Conservation (phyloP, 2,888 invertebrate genomes). For the Eristalinus aeneus region DNA sequence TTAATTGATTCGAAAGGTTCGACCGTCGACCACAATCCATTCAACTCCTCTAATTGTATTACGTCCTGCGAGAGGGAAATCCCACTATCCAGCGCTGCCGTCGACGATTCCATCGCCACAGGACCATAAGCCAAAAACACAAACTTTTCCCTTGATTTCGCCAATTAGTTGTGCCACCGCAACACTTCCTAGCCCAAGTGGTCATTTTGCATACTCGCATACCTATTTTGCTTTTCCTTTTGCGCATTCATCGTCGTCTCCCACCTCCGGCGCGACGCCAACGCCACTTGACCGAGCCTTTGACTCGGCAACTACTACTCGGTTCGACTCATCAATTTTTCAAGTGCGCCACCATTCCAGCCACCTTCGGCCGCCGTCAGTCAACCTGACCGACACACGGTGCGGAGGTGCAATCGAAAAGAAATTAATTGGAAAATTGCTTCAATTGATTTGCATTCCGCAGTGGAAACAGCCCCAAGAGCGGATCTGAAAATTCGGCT, state of each 20-base stretch:
- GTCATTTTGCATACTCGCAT: constrained; percentile 36
- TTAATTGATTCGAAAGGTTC: constrained; percentile 36
- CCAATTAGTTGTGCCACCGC: constrained; percentile 57
- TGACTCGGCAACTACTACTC: constrained; percentile 32
- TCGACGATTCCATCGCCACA: not conserved
- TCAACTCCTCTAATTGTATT: constrained; percentile 42
- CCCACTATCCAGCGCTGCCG: not conserved
- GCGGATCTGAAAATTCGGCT: constrained; percentile 10
- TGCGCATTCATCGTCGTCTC: not conserved
- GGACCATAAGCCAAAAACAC: constrained; percentile 13
- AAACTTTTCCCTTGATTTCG: constrained; percentile 57
- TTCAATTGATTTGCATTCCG: constrained; percentile 68
- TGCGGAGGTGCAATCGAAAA: constrained; percentile 60
- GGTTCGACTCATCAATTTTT: constrained; percentile 53
- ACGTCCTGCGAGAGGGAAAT: constrained; percentile 18
- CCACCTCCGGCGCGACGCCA: not conserved
- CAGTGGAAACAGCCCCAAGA: constrained; percentile 19
- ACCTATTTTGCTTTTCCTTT: not conserved
- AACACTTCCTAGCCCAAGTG: constrained; percentile 31
- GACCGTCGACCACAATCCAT: constrained; percentile 44
- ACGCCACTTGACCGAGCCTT: constrained; percentile 18
- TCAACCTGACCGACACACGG: not conserved
- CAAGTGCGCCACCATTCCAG: constrained; percentile 42
- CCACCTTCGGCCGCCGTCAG: not conserved
- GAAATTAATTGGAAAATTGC: constrained; percentile 71